Conservation (phyloP, 2,797 vertebrate species). For the Sorex maritimensis region DNA sequence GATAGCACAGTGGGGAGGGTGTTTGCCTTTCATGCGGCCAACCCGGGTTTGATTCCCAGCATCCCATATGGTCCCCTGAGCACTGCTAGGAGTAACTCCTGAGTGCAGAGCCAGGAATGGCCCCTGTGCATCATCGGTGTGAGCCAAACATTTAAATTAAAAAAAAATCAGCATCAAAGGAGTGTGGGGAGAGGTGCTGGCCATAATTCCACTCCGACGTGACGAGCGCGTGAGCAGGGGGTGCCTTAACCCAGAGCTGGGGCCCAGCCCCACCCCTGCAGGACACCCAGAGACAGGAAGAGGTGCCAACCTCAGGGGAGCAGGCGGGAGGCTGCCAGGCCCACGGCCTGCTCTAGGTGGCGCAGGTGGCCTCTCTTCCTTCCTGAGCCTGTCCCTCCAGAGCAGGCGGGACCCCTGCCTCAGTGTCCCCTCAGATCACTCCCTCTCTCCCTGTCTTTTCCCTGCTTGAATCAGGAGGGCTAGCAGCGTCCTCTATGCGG, state of each 20-base stretch:
- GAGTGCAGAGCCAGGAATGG: too few relatives aligned
- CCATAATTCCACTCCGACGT: not conserved
- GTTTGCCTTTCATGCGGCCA: too few relatives aligned
- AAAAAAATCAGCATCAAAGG: not conserved
- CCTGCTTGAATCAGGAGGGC: not conserved
- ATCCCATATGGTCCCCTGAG: too few relatives aligned
- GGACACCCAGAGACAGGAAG: not conserved
- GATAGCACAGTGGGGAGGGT: too few relatives aligned
- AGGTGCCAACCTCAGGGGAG: not conserved
- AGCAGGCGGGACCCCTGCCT: not conserved
- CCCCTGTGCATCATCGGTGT: too few relatives aligned
- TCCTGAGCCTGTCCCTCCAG: constrained; percentile 1
- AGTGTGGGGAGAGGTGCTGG: too few relatives aligned
- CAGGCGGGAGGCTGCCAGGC: not conserved
- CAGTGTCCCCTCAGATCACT: not conserved
- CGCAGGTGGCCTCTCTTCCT: not conserved
- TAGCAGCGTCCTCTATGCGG: not conserved
- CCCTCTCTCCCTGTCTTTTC: not conserved
- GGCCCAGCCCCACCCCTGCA: not conserved
- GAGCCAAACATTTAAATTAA: too few relatives aligned
- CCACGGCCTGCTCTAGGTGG: not conserved
- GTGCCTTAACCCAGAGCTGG: too few relatives aligned
- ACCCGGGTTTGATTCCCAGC: too few relatives aligned
- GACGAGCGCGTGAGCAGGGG: not conserved
- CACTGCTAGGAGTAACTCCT: too few relatives aligned